Conservation (phyloP, 2,113 vertebrate species). For the Scolopax mira region DNA sequence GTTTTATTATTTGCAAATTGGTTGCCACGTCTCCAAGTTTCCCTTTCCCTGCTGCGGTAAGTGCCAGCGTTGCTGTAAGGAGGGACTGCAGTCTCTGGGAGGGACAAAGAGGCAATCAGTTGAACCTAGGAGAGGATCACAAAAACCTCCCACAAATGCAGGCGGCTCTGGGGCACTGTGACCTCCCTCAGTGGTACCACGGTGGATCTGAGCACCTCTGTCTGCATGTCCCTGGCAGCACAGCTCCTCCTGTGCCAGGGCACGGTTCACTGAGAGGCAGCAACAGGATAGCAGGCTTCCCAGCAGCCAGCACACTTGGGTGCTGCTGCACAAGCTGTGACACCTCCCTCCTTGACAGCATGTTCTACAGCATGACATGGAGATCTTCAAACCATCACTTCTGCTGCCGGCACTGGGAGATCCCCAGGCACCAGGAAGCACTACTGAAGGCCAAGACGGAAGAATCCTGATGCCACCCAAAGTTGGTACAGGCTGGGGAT, state of each 20-base stretch:
- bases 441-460: background rate
- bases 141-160: background rate
- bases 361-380: rapidly evolving
- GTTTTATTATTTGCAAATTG: constrained; percentile 16
- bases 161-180: background rate
- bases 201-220: background rate
- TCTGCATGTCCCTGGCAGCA: background rate
- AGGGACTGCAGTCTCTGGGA: background rate
- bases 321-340: background rate
- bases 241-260: background rate
- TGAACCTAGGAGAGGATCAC: background rate
- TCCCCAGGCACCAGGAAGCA: background rate
- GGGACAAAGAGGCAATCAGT: background rate
- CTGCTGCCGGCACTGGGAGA: background rate
- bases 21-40: constrained; percentile 13
- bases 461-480: background rate
- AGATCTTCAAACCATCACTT: background rate
- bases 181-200: rapidly evolving
- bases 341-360: background rate
- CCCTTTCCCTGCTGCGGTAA: background rate
- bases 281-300: background rate
- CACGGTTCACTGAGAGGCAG: background rate
- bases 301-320: background rate
- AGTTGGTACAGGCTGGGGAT: background rate
- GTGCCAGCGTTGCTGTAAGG: background rate